Base-by-base conservation (phyloP, 1,140 invertebrate genomes). In the Zaprionus gabonicus region DNA sequence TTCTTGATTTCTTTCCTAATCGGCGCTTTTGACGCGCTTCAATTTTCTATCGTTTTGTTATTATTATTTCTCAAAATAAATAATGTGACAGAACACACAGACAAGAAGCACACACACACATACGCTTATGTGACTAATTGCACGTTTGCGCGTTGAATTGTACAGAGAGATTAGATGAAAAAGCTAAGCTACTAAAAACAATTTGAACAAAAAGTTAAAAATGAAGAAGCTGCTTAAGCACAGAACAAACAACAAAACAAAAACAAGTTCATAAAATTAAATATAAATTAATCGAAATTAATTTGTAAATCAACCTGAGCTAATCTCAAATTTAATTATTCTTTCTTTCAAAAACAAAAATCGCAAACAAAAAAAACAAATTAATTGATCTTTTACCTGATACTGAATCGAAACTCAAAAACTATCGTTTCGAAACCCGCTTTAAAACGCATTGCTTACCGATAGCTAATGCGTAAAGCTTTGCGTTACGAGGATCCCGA, bases 281-380 rank as follows among this genome's bases (percentile, higher is more conserved):
- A 74, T 82, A 62, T 78, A 56, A 46, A 56, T 56, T 55, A 76
- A 57, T 27, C 65, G 51, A 55, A 71, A 70, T 66, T 49, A 67
- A 82, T 71, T 75, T 71, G 58, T 75, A 25, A 64, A 70, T 53
- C 49, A 75, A 75, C 34, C 49, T 59, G 68, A 84, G 76, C 81
- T 90, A 87, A 88, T 88, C 53, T 64, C 34, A 76, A 76, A 85
- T 90, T 84, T 80, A 85, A 85, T 90, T 88, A 78, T 88, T 90
- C 57, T 88, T 90, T 90, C 85, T 88, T 88, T 85, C 67, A 25
- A 25, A 76, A 71, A 46, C 20, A 25, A 51, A 25, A 12, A 25
- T 23, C 51, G 25, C 55, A 64, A 53, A 68, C 53, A n/a, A 55
- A 44, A 36, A 64, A 36, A 34, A 49, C 28, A 74, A 68, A 46